phyloP scores from a whole-genome alignment of 2,888 invertebrate genomes.

The Parnassius glacialis region DNA sequence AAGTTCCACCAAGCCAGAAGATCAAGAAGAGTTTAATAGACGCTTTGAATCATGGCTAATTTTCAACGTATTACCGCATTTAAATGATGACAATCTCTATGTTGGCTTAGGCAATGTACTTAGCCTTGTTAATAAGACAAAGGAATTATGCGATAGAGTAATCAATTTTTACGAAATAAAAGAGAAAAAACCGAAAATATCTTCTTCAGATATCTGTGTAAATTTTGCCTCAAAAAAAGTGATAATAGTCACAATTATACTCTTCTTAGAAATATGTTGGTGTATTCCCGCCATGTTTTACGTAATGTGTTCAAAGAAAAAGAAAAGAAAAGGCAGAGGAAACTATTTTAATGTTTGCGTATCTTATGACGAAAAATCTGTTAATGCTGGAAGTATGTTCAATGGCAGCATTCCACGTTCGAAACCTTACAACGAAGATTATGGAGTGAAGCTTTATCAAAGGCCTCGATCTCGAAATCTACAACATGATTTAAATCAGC shows the following conservation, averaged over 20 bases:
- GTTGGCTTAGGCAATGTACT: conserved; percentile 77
- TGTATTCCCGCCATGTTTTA: conserved; percentile 47
- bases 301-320: conserved; percentile 31
- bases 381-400: conserved; percentile 2
- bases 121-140: conserved; percentile 50
- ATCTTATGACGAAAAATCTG: conserved; percentile 15
- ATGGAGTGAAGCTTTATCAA: conserved; percentile 30
- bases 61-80: conserved; percentile 71
- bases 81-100: conserved; percentile 82
- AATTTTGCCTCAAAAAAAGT: conserved; percentile 48
- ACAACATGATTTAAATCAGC: conserved; percentile 30
- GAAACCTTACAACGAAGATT: conserved; percentile 10
- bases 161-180: conserved; percentile 20
- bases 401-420: conserved; percentile 1
- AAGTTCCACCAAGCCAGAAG: conserved; percentile 48
- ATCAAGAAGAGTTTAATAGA: conserved; percentile 67
- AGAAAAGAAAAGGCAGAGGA: conserved; percentile 10
- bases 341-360: conserved; percentile 8
- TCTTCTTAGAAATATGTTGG: conserved; percentile 60
- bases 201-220: conserved; percentile 32
- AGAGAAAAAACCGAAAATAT: not conserved
- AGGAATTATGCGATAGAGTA: conserved; percentile 30
- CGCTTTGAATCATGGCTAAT: conserved; percentile 79
- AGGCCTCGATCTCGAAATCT: conserved; percentile 30
- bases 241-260: conserved; percentile 46